Conservation (phyloP, 2,113 vertebrate species). For the Saguinus imperator region DNA sequence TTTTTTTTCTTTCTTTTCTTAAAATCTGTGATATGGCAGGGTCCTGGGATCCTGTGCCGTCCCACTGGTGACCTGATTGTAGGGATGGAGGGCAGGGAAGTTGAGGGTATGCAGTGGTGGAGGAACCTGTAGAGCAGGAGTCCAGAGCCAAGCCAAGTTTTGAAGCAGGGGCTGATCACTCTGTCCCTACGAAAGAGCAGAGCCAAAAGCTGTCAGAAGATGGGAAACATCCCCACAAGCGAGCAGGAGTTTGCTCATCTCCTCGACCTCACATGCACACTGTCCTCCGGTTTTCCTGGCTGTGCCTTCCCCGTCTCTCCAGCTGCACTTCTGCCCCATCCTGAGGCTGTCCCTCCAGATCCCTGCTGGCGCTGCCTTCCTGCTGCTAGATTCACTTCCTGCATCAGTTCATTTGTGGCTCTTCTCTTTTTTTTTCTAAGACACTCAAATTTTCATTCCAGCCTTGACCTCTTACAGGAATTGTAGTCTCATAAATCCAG, state of each 20-base stretch:
- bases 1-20: not conserved
- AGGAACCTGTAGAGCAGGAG: too few species aligned
- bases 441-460: constrained; percentile 53
- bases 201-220: not conserved
- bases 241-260: not conserved
- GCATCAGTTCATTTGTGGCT: constrained; percentile 31
- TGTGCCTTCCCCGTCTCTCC: not conserved
- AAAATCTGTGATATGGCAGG: not conserved
- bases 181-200: not conserved
- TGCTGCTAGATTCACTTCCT: not conserved
- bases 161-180: not conserved
- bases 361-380: not conserved
- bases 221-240: not conserved
- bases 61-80: not conserved
- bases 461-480: constrained; percentile 65
- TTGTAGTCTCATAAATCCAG: constrained; percentile 65
- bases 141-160: not conserved
- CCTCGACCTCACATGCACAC: rapidly evolving
- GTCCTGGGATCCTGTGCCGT: not conserved
- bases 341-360: not conserved
- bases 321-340: not conserved
- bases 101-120: too few species aligned
- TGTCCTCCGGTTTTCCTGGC: not conserved
- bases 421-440: constrained; percentile 20
- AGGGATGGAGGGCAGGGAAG: not conserved